Conservation (phyloP, 2,113 vertebrate species). For the Craseonycteris thonglongyai region DNA sequence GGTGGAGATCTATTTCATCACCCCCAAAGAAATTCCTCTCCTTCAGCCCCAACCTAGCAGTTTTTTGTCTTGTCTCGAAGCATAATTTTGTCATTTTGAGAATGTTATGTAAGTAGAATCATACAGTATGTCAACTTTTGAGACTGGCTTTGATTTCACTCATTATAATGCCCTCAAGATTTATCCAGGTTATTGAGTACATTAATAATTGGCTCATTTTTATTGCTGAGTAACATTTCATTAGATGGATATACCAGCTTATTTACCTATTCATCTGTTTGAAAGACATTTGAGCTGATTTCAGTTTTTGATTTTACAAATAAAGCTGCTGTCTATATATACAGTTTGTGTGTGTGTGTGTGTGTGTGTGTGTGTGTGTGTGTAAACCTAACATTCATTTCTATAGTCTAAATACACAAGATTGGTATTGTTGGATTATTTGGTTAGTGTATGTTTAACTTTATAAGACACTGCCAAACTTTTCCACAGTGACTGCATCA, state of each 20-base stretch:
- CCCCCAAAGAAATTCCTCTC: background rate
- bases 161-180: too few relatives aligned
- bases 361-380: background rate
- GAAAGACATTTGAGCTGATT: background rate
- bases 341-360: background rate
- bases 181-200: background rate
- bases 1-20: background rate
- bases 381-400: background rate
- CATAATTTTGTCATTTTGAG: background rate
- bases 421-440: background rate
- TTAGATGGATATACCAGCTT: fast-evolving
- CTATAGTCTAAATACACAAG: background rate
- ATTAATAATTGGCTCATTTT: background rate
- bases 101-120: background rate
- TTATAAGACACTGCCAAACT: background rate
- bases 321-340: background rate
- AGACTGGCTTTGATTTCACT: background rate
- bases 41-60: background rate
- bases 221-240: background rate
- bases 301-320: background rate
- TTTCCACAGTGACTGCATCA: too few relatives aligned
- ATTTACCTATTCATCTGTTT: background rate
- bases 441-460: background rate
- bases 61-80: background rate
- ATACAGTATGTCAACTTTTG: background rate